A percentile compares a stretch with the other conserved stretches of the same genome.
These are phyloP conservation scores for Melanostoma scalare DNA, from an alignment of 2,888 invertebrate species.

Conservation along the genomic window DNA sequence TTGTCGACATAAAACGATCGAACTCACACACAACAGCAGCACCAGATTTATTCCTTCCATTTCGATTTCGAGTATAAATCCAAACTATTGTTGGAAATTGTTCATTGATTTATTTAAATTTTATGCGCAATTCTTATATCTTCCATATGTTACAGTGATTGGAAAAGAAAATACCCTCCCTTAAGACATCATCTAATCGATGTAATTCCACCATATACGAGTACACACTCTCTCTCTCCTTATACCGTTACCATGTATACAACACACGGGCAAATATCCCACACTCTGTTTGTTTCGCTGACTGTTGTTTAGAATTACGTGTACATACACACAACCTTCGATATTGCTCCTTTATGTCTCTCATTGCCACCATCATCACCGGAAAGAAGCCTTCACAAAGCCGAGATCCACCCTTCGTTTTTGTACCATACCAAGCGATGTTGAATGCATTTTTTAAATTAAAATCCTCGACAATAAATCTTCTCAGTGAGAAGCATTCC, in stretches of 20 bases:
- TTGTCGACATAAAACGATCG: background rate
- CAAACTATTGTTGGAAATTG: constrained; percentile 1
- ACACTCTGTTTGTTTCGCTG: background rate
- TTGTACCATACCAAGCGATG: constrained; percentile 27
- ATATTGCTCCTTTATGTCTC: constrained; percentile 23
- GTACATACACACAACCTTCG: constrained; percentile 7
- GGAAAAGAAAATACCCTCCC: constrained; percentile 55
- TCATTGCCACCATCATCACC: constrained; percentile 63
- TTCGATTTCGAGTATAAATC: too few relatives aligned
- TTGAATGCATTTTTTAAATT: constrained; percentile 73
- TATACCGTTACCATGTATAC: background rate
- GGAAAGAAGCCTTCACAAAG: constrained; percentile 47
- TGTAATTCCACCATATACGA: constrained; percentile 51
- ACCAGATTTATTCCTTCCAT: too few relatives aligned
- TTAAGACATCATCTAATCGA: constrained; percentile 64
- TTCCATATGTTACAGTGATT: constrained; percentile 64
- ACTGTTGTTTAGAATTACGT: constrained; percentile 27
- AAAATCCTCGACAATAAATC: constrained; percentile 71
- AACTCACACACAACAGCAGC: background rate
- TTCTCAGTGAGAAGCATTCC: constrained; percentile 54
- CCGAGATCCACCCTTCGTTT: constrained; percentile 20
- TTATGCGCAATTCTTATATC: constrained; percentile 48
- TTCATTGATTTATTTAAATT: constrained; percentile 64
- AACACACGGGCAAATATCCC: background rate
- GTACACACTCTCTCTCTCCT: background rate